Percentiles rank a stretch among this genome's conserved stretches.
These are phyloP conservation scores for Catostylus mosaicus DNA, from an alignment of 30 jellyfish, hydroid and myxozoan genomes.

Conservation along the genomic window DNA sequence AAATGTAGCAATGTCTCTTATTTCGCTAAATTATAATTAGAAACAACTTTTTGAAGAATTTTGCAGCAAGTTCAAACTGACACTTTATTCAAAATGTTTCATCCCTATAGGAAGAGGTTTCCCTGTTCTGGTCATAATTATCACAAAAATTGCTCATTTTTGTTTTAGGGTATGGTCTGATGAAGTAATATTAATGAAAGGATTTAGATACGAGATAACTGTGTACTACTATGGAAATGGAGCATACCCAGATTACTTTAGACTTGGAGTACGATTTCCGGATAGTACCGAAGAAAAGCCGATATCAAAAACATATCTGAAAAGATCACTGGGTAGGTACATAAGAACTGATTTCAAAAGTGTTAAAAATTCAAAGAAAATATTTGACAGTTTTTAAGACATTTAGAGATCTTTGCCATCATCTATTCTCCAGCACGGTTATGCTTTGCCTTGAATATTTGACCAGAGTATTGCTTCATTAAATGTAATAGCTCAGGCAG, in stretches of 20 bases:
- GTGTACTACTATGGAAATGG: conserved; percentile 30
- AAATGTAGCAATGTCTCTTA: not conserved
- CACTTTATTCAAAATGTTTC: not conserved
- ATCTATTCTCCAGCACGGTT: too few relatives aligned
- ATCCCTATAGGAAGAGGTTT: not conserved
- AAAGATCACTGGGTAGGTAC: conserved; percentile 54
- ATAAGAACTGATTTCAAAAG: not conserved
- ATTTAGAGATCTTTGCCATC: conserved; percentile 25
- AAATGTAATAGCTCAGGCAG: not conserved
- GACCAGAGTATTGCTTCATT: not conserved
- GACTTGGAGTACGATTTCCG: conserved; percentile 58
- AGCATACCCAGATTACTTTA: conserved; percentile 16
- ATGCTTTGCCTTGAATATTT: too few relatives aligned
- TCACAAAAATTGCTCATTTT: not conserved
- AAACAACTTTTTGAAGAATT: not conserved
- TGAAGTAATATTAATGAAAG: conserved; percentile 32
- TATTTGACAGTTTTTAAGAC: not conserved
- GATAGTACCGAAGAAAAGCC: conserved; percentile 59
- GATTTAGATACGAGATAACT: conserved; percentile 43
- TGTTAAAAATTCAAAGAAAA: too few relatives aligned
- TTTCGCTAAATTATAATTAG: too few relatives aligned
- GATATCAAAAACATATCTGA: conserved; percentile 1
- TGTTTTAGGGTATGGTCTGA: conserved; percentile 19
- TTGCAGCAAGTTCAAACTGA: not conserved
- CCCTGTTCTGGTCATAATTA: not conserved